phyloP scores from a whole-genome alignment of 2,797 vertebrate species.

The Aotus griseimembra region DNA sequence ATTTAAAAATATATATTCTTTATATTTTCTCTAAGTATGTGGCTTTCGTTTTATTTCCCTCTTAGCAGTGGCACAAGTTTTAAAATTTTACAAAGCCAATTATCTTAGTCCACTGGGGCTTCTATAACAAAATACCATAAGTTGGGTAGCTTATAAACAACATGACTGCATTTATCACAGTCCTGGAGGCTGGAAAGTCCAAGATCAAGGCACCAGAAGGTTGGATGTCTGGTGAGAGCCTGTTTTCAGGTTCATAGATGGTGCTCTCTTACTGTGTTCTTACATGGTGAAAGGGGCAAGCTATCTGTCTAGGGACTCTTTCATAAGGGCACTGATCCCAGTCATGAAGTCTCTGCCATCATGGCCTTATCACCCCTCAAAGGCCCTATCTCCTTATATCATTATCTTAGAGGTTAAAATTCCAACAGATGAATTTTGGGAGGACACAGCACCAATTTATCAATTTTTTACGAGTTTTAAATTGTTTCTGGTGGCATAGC shows the following conservation, averaged over 20 bases:
- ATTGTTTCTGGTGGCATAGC: neutral
- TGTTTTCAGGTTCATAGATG: neutral
- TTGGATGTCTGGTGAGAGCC: neutral
- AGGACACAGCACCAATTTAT: neutral
- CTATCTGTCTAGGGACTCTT: neutral
- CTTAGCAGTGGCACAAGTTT: neutral
- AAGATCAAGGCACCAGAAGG: neutral
- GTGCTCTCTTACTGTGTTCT: neutral
- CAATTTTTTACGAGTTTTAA: neutral
- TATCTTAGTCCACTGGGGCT: neutral
- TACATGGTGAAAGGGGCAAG: neutral
- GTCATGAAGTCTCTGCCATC: neutral
- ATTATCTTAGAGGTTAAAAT: neutral
- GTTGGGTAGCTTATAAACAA: neutral
- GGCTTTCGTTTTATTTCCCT: neutral
- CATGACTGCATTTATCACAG: neutral
- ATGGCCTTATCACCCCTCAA: neutral
- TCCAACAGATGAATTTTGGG: neutral
- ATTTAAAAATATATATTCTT: neutral
- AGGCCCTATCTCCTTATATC: neutral
- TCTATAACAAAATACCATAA: neutral
- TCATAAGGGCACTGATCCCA: neutral
- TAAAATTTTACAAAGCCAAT: neutral
- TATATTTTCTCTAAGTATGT: neutral
- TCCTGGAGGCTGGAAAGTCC: neutral